Percentiles rank a stretch among this genome's conserved stretches.
These are phyloP conservation scores for Streblospio benedicti DNA, from an alignment of 1,140 invertebrate genomes.

Conservation along the genomic window DNA sequence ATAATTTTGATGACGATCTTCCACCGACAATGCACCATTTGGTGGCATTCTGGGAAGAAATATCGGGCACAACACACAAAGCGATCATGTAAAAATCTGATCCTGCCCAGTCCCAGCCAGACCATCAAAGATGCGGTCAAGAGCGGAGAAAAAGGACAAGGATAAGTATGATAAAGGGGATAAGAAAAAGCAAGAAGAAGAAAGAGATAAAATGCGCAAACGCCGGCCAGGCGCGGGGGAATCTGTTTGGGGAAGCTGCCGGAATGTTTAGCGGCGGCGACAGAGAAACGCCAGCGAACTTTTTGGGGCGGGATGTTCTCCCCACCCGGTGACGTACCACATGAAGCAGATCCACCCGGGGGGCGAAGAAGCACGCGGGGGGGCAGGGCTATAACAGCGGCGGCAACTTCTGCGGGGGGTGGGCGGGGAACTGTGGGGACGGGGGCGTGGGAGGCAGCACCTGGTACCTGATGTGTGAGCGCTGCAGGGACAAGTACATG, in stretches of 20 bases:
- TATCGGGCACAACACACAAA: slow-evolving; percentile 58
- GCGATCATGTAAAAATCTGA: slow-evolving; percentile 56
- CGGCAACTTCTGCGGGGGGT: slow-evolving; percentile 80
- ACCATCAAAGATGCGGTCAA: slow-evolving; percentile 40
- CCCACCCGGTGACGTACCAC: slow-evolving; percentile 79
- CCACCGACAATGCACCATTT: slow-evolving; percentile 73
- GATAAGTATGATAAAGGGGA: slow-evolving; percentile 43
- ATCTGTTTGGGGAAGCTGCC: slow-evolving; percentile 40
- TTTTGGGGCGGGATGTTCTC: slow-evolving; percentile 66
- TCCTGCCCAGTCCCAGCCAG: slow-evolving; percentile 47
- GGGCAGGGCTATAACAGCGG: slow-evolving; percentile 78
- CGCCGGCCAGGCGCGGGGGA: slow-evolving; percentile 32
- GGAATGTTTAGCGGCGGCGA: slow-evolving; percentile 27
- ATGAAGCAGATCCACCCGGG: slow-evolving; percentile 82
- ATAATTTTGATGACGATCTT: slow-evolving; percentile 45
- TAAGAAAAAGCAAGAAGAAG: slow-evolving; percentile 40
- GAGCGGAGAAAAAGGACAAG: slow-evolving; percentile 48
- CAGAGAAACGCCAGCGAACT: no score
- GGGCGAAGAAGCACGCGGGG: slow-evolving; percentile 73
- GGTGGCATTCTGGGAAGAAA: slow-evolving; percentile 72
- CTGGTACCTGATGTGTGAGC: slow-evolving; percentile 87
- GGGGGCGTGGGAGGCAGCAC: slow-evolving; percentile 65
- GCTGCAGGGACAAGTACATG: slow-evolving; percentile 65
- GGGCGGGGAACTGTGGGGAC: slow-evolving; percentile 80
- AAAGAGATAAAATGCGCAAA: slow-evolving; percentile 43